These are phyloP conservation scores for Nanorana parkeri DNA, from an alignment of 2,113 vertebrate species.

Conservation along the genomic window DNA sequence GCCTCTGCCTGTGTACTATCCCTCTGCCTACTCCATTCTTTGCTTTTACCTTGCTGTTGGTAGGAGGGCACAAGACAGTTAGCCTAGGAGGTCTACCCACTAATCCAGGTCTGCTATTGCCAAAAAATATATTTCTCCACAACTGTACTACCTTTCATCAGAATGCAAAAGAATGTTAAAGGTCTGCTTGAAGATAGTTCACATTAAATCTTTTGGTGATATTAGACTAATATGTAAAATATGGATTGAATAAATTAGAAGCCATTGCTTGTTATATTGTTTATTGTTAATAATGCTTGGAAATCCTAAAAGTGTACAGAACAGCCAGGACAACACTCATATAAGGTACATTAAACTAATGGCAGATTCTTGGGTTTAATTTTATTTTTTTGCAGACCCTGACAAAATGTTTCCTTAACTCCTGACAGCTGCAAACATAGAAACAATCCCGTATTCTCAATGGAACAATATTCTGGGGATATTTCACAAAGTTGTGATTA, in stretches of 20 bases:
- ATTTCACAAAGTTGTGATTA: slow-evolving; percentile 18
- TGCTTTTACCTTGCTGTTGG: too few species aligned
- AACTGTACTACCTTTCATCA: too few species aligned
- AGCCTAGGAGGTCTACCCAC: too few species aligned
- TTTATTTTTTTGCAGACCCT: background rate
- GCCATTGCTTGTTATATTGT: too few species aligned
- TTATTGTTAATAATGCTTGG: background rate
- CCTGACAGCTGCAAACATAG: slow-evolving; percentile 38
- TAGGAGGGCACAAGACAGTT: too few species aligned
- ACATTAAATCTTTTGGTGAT: background rate
- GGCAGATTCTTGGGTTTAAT: background rate
- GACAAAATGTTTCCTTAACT: slow-evolving; percentile 13
- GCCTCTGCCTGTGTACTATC: too few species aligned
- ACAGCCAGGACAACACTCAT: background rate
- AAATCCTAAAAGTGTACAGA: background rate
- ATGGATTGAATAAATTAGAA: too few species aligned
- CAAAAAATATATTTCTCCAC: too few species aligned
- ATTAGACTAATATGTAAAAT: background rate
- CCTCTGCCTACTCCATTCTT: too few species aligned
- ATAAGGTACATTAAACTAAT: background rate
- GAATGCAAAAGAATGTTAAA: background rate
- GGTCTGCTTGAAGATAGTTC: background rate
- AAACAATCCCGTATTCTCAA: slow-evolving; percentile 18
- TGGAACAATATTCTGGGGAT: background rate
- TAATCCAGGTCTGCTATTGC: too few species aligned